Evolutionary conservation across 2,888 invertebrate genomes (phyloP).

Genomic region (Erebia epiphron): DNA sequence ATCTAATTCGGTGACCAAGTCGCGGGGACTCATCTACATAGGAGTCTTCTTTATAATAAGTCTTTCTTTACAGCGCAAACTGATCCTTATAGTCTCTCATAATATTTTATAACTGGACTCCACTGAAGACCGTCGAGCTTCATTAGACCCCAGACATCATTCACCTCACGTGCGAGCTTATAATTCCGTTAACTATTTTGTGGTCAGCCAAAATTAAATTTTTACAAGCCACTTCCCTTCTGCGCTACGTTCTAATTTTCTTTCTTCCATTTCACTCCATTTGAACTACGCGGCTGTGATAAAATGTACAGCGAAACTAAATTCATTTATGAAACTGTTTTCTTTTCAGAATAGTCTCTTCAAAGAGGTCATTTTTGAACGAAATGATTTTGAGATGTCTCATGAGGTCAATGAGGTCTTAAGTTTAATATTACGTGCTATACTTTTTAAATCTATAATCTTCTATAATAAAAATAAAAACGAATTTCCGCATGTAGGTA

Average conservation of each 20-base stretch:
- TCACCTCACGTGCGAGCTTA: constrained; percentile 21
- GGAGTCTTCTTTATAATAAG: no score
- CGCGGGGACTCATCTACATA: no score
- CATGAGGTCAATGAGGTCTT: not conserved
- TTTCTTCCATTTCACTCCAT: constrained; percentile 20
- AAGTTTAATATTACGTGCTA: not conserved
- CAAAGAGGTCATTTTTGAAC: not conserved
- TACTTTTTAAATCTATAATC: no score
- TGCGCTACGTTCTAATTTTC: constrained; percentile 14
- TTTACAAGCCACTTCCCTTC: constrained; percentile 15
- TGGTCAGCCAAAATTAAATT: constrained; percentile 24
- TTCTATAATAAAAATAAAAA: no score
- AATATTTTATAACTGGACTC: constrained; percentile 15
- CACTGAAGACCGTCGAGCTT: constrained; percentile 12
- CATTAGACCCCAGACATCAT: constrained; percentile 18
- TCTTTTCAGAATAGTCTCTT: not conserved
- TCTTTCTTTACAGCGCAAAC: no score
- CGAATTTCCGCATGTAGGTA: no score
- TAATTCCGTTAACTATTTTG: constrained; percentile 24
- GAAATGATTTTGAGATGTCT: no score
- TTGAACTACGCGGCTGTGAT: constrained; percentile 14
- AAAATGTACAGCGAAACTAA: constrained; percentile 7
- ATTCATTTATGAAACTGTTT: constrained; percentile 4
- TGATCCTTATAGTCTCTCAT: constrained; percentile 1
- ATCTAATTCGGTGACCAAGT: no score